These are phyloP conservation scores for Pelochelys cantorii DNA, from an alignment of 2,797 vertebrate species.

Conservation along the genomic window DNA sequence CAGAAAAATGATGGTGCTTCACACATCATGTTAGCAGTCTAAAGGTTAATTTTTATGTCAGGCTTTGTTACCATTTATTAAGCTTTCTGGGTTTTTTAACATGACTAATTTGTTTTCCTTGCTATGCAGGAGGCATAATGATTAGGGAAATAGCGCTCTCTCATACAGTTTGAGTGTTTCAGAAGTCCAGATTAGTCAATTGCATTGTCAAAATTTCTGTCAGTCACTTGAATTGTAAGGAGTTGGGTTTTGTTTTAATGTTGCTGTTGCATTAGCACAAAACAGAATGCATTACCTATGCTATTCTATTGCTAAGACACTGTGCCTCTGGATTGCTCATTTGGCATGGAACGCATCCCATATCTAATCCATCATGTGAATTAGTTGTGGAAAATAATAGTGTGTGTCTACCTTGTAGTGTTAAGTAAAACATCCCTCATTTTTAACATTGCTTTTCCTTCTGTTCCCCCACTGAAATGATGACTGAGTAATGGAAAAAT, in stretches of 20 bases:
- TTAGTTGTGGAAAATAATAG: background rate
- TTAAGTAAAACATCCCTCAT: background rate
- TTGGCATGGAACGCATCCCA: slow-evolving; percentile 6
- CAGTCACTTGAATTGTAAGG: background rate
- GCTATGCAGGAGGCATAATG: background rate
- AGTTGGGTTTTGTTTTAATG: slow-evolving; percentile 21
- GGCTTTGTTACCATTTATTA: slow-evolving; percentile 16
- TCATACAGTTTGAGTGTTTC: slow-evolving; percentile 1
- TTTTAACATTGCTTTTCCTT: slow-evolving; percentile 8
- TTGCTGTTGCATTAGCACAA: background rate
- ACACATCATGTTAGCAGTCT: background rate
- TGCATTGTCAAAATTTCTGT: background rate
- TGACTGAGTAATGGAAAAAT: background rate
- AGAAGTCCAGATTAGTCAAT: background rate
- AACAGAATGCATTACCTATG: too few species aligned
- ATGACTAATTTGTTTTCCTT: slow-evolving; percentile 18
- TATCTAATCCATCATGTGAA: slow-evolving; percentile 30
- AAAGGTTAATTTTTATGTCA: slow-evolving; percentile 21
- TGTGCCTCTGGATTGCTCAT: background rate
- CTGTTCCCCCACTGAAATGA: background rate
- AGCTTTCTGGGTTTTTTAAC: slow-evolving; percentile 13
- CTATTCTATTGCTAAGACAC: background rate
- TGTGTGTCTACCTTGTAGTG: background rate
- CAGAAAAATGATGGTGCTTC: slow-evolving; percentile 10
- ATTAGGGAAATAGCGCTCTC: slow-evolving; percentile 14